Evolutionary conservation across 2,113 vertebrate genomes (phyloP), one percentile per base, ranked within the genome.

Genomic region (Gobio gobio): DNA sequence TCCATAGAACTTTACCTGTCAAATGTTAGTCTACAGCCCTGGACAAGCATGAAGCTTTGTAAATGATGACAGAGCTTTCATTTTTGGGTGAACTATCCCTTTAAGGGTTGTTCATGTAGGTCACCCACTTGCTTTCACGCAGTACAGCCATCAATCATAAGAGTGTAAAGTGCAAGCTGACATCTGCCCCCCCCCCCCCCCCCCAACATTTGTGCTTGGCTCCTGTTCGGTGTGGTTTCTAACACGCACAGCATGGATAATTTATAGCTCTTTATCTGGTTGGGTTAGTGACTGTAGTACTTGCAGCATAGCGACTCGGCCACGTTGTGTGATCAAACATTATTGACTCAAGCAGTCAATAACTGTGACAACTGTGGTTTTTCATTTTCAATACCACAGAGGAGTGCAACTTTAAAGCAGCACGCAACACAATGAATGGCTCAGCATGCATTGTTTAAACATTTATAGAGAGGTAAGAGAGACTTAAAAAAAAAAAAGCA

Each of bases 311-410:
- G 78, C 49, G 16, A 6, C 73, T 40, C 12, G 4, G 76, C 18
- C 64, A 33, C 14, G 22, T 66, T 18, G 51, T 78, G 88, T 84
- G 84, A 87, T 88, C 88, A 89, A 88, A 89, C 88, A 56, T 84
- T 87, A 87, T 87, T 77, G 86, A 87, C 73, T 66, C 4, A 8
- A 74, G 66, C 58, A 59, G 82, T 89, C 88, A 56, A 84, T 89
- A 88, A 59, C 26, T 51, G 12, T 85, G 61, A 79, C 78, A 80
- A 73, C 72, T 80, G 20, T 45, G 74, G 40, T 82, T 82, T 88
- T 85, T 78, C 78, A 86, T 80, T 82, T 78, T 76, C 78, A 63
- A 47, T 26, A 40, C 49, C 36, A 79, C 66, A 24, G 24, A 81
- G 58, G 5, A 75, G 85, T 61, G 63, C 43, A 56, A 74, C 64